Percentiles rank a stretch among this genome's conserved stretches.
Evolutionary conservation across 1,140 invertebrate species (phyloP).

Genomic region (Heterodera carotae): DNA sequence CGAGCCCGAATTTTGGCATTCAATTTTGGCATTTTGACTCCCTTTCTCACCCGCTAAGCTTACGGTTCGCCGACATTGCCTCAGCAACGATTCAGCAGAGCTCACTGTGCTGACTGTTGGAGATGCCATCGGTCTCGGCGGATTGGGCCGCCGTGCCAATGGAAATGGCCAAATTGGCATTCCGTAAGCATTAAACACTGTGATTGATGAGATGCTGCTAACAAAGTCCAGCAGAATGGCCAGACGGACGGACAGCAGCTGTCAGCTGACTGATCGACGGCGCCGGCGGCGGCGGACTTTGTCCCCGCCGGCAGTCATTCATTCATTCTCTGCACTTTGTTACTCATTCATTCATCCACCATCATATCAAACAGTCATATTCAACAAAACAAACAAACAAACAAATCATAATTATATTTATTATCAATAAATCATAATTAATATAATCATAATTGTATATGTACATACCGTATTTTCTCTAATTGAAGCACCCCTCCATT

Average conservation of each 20-base stretch:
- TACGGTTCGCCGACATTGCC: constrained; percentile 27
- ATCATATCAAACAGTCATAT: too few species aligned
- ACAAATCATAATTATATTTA: too few species aligned
- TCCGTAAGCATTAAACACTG: neutral
- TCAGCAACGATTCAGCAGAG: constrained; percentile 26
- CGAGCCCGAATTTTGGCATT: neutral
- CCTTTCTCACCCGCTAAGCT: constrained; percentile 9
- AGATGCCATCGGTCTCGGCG: constrained; percentile 20
- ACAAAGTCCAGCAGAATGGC: neutral
- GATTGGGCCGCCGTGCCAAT: neutral
- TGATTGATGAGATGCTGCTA: too few species aligned
- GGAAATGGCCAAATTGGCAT: neutral
- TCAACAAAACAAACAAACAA: too few species aligned
- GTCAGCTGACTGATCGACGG: too few species aligned
- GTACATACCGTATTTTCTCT: too few species aligned
- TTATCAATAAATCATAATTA: too few species aligned
- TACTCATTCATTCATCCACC: neutral
- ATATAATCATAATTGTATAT: too few species aligned
- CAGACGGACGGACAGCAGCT: too few species aligned
- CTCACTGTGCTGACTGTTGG: constrained; percentile 27
- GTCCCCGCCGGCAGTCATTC: too few species aligned
- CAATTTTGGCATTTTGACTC: neutral
- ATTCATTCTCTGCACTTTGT: neutral
- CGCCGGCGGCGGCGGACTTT: too few species aligned
- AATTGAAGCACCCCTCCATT: too few species aligned